A percentile compares a stretch with the other conserved stretches of the same genome.
phyloP scores from a whole-genome alignment of 2,113 vertebrate species.

The Gymnocephalus cernua region DNA sequence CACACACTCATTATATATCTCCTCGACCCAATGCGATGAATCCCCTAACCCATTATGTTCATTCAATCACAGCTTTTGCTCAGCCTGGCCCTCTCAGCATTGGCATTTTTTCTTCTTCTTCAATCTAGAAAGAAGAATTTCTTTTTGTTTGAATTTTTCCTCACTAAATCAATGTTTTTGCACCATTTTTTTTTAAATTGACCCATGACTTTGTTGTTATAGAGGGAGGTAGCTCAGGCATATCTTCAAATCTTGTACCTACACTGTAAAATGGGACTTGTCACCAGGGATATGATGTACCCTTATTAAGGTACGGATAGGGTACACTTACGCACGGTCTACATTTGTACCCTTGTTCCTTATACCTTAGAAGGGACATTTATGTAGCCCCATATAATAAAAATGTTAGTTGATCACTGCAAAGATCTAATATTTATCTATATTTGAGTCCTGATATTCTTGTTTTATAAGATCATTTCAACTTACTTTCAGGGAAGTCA shows the following conservation, averaged over 20 bases:
- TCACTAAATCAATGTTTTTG: not conserved
- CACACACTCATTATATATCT: conserved; percentile 24
- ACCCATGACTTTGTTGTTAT: not conserved
- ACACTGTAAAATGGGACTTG: conserved; percentile 3
- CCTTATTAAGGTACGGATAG: conserved; percentile 11
- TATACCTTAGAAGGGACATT: not conserved
- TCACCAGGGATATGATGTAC: conserved; percentile 18
- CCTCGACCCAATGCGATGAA: conserved; percentile 32
- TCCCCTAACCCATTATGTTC: conserved; percentile 23
- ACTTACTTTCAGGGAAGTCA: not conserved
- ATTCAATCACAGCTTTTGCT: conserved; percentile 29
- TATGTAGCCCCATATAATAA: not conserved
- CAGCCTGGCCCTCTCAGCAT: conserved; percentile 14
- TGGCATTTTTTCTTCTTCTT: not conserved
- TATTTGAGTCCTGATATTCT: not conserved
- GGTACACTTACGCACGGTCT: not conserved
- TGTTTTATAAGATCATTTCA: not conserved
- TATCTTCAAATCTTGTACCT: not conserved
- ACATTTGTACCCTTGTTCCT: not conserved
- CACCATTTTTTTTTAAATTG: conserved; percentile 13
- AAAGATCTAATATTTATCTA: not conserved
- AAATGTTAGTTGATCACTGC: not conserved
- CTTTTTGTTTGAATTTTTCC: not conserved
- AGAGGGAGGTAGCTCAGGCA: not conserved
- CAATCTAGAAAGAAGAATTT: not conserved